phyloP scores from a whole-genome alignment of 2,888 invertebrate species.

The Spatulosminthurus flaviceps region DNA sequence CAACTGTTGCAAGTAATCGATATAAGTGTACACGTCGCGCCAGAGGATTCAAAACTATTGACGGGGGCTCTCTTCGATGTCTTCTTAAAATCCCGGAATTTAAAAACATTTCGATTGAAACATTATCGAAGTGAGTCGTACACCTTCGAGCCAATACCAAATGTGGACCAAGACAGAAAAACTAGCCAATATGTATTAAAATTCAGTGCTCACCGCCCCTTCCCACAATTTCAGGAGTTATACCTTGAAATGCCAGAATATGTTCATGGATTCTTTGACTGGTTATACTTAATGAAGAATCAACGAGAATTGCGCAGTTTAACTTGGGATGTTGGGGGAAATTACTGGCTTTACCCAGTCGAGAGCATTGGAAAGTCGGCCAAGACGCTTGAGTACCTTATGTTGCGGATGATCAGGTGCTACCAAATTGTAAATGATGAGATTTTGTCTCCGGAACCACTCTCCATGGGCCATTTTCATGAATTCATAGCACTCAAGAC shows the following conservation, averaged over 20 bases:
- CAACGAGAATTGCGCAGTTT: constrained; percentile 11
- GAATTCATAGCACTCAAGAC: constrained; percentile 32
- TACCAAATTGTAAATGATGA: background rate
- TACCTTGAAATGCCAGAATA: constrained; percentile 20
- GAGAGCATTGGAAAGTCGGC: constrained; percentile 11
- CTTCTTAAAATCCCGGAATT: constrained; percentile 8
- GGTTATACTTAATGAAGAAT: constrained; percentile 21
- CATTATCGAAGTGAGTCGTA: constrained; percentile 21
- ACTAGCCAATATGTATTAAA: constrained; percentile 1
- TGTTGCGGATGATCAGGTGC: constrained; percentile 19
- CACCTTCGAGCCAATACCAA: constrained; percentile 26
- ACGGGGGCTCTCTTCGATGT: constrained; percentile 13
- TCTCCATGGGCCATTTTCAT: constrained; percentile 4
- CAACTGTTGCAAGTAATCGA: background rate
- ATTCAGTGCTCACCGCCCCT: constrained; percentile 27
- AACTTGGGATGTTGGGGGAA: constrained; percentile 24
- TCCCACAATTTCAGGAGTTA: constrained; percentile 22
- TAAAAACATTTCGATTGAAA: background rate
- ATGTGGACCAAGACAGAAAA: constrained; percentile 24
- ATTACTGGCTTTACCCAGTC: constrained; percentile 32
- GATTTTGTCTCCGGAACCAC: background rate
- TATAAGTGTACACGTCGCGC: background rate
- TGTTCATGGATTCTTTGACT: constrained; percentile 9
- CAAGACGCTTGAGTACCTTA: background rate
- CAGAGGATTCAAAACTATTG: constrained; percentile 20